Conservation (phyloP, 2,888 invertebrate species). For the Lordiphosa fenestrarum region DNA sequence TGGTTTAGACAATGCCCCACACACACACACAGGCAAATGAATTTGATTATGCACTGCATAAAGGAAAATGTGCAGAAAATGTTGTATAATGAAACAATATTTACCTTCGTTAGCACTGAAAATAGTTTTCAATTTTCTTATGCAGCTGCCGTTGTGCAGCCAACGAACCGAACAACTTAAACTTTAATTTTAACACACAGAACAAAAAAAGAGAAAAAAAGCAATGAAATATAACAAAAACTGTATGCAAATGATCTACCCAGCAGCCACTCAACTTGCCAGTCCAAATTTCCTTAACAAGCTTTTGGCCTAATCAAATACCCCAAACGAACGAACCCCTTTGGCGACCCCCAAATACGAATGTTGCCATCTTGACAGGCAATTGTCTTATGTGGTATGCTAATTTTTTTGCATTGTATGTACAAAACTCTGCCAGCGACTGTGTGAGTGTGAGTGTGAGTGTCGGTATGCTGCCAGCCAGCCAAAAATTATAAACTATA, state of each 20-base stretch:
- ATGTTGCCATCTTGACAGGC: conserved; percentile 53
- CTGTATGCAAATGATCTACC: conserved; percentile 63
- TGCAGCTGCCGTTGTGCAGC: conserved; percentile 32
- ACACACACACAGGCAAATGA: conserved; percentile 15
- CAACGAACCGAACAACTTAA: conserved; percentile 70
- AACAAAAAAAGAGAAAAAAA: background rate
- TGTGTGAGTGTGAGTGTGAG: conserved; percentile 1
- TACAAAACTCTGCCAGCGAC: too few species aligned
- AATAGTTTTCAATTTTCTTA: conserved; percentile 65
- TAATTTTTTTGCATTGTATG: conserved; percentile 51
- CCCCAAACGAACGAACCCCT: conserved; percentile 42
- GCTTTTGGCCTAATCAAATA: conserved; percentile 73
- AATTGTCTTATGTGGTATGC: conserved; percentile 72
- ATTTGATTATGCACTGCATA: conserved; percentile 13
- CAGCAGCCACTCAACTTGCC: conserved; percentile 64
- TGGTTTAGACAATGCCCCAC: conserved; percentile 31
- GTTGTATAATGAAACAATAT: conserved; percentile 63
- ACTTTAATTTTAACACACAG: conserved; percentile 62
- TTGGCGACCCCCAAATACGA: conserved; percentile 47
- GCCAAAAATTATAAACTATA: conserved; percentile 65
- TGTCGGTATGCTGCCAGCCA: conserved; percentile 33
- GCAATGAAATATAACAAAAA: conserved; percentile 29
- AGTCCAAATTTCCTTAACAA: conserved; percentile 68
- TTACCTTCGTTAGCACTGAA: conserved; percentile 68
- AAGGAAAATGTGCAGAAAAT: conserved; percentile 23